Evolutionary conservation across 1,140 invertebrate genomes (phyloP).

Genomic region (Heterodera schachtii): DNA sequence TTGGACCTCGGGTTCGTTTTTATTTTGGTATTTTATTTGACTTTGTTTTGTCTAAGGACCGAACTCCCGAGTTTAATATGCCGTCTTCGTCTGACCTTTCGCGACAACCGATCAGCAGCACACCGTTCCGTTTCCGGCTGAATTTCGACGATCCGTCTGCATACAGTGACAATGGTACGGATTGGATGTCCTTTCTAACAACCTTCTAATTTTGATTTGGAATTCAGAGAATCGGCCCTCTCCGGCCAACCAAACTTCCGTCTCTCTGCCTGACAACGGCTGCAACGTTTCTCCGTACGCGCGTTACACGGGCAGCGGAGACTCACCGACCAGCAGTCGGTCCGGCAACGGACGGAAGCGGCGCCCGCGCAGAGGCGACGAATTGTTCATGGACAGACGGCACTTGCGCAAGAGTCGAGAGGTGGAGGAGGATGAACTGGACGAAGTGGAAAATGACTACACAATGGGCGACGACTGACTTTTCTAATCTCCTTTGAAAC

Average conservation of each 20-base stretch:
- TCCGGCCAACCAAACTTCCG: constrained; percentile 12
- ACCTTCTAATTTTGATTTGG: too few relatives aligned
- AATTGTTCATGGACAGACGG: constrained; percentile 21
- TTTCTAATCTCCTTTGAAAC: not conserved
- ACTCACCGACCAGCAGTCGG: constrained; percentile 22
- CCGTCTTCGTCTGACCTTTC: constrained; percentile 6
- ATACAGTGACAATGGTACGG: constrained; percentile 24
- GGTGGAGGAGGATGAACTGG: constrained; percentile 5
- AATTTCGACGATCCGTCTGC: constrained; percentile 22
- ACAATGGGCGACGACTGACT: not conserved
- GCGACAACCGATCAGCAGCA: not conserved
- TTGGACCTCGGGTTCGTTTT: not conserved
- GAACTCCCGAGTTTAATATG: constrained; percentile 28
- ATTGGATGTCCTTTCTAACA: too few relatives aligned
- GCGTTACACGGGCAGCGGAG: constrained; percentile 20
- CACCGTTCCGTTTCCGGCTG: constrained; percentile 19
- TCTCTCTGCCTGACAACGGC: constrained; percentile 17
- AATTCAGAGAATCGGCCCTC: constrained; percentile 24
- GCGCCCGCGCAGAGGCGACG: constrained; percentile 15
- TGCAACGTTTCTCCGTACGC: constrained; percentile 15
- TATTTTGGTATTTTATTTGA: not conserved
- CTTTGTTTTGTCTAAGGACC: constrained; percentile 21
- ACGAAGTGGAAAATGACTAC: not conserved
- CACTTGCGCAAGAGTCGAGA: constrained; percentile 6
- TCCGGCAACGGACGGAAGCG: constrained; percentile 11